Percentiles rank a stretch among this genome's conserved stretches.
Evolutionary conservation across 1,140 invertebrate genomes (phyloP).

Genomic region (Brachystomella parvula): DNA sequence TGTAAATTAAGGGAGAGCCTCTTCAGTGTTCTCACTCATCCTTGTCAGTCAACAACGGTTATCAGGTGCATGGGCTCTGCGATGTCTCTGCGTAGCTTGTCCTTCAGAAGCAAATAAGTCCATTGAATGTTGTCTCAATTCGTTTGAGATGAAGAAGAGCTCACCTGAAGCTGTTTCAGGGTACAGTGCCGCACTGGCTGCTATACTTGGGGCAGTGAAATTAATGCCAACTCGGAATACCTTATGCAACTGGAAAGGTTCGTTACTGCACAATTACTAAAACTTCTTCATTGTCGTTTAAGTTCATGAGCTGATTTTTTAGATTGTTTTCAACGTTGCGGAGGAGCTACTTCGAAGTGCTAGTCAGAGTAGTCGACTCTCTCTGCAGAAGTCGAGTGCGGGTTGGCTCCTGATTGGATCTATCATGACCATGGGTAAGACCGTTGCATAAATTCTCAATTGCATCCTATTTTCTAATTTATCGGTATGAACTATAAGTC

Average conservation of each 20-base stretch:
- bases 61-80: conserved; percentile 87
- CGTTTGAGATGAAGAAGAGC: conserved; percentile 70
- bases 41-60: conserved; percentile 82
- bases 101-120: conserved; percentile 78
- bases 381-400: conserved; percentile 87
- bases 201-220: conserved; percentile 82
- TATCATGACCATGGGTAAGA: conserved; percentile 84
- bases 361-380: conserved; percentile 91
- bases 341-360: conserved; percentile 94
- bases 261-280: conserved; percentile 24
- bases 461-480: conserved; percentile 24
- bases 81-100: conserved; percentile 83
- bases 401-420: conserved; percentile 96
- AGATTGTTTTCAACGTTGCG: conserved; percentile 89
- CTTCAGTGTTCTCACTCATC: conserved; percentile 79
- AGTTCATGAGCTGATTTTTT: conserved; percentile 38
- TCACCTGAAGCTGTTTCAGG: conserved; percentile 89
- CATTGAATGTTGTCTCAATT: conserved; percentile 58
- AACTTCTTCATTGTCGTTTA: conserved; percentile 4
- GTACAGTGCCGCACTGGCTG: conserved; percentile 86
- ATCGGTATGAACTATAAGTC: conserved; percentile 18
- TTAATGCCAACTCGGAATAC: conserved; percentile 88
- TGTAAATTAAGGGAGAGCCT: conserved; percentile 52
- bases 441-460: background rate
- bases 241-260: conserved; percentile 91